phyloP scores from a whole-genome alignment of 2,797 vertebrate genomes.

The Rhincodon typus region DNA sequence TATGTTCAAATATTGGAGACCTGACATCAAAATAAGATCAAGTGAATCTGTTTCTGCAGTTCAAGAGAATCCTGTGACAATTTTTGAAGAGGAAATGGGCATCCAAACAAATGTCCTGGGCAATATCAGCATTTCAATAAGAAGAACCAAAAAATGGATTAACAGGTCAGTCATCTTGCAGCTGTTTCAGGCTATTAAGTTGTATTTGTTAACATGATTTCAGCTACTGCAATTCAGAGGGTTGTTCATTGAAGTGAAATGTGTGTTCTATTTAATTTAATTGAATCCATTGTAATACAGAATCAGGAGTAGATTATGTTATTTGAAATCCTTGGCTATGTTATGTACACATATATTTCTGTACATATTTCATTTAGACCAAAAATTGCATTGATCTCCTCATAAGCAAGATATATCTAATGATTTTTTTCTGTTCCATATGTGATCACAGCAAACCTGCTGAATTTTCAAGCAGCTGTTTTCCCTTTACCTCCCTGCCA shows the following conservation, averaged over 20 bases:
- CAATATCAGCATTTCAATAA: not conserved
- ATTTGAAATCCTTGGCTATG: not conserved
- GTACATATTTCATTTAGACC: not conserved
- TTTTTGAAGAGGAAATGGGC: not conserved
- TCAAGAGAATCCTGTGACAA: not conserved
- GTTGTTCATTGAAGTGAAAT: not conserved
- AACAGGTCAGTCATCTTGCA: not conserved
- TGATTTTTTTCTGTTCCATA: not conserved
- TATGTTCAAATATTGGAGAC: not conserved
- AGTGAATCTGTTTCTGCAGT: not conserved
- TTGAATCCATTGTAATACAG: not conserved
- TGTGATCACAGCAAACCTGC: not conserved
- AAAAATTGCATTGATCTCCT: not conserved
- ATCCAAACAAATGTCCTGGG: not conserved
- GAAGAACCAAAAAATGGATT: not conserved
- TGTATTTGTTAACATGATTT: not conserved
- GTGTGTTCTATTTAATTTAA: not conserved
- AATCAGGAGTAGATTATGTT: not conserved
- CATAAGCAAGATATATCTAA: not conserved
- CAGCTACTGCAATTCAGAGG: not conserved
- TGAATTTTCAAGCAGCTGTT: slow-evolving; percentile 2
- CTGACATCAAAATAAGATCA: not conserved
- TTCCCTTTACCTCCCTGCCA: not conserved
- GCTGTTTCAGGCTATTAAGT: not conserved
- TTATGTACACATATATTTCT: not conserved